Base-by-base conservation (phyloP, 2,888 invertebrate species). In the Cepaea hortensis region DNA sequence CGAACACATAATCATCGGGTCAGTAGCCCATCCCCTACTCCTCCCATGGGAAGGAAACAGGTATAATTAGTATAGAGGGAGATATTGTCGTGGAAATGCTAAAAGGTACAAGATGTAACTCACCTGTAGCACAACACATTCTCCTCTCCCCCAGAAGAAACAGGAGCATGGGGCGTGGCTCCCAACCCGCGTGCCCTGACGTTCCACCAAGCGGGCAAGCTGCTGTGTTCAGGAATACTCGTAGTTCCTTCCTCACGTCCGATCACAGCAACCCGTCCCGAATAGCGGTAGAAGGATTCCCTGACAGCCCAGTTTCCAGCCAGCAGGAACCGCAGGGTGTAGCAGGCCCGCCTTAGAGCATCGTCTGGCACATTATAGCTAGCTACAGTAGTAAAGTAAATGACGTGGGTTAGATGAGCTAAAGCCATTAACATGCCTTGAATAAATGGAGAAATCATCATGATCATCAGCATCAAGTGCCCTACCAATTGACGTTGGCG, bases 331-430 rank as follows among this genome's bases (percentile, higher is more conserved):
- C 92, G 89, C 0, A 91, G 88, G 0, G 91, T 91, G 88, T 93
- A 93, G 86, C 93, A 93, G 3, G 92, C 92, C 61, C 93, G 73
- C 68, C 87, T 88, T 35, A 93, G 84, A 1, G 92, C 92, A n/a
- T 87, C 81, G 87, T 92, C 91, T 13, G 91, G 85, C 3, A 93
- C 91, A 13, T 87, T 55, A 3, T 70, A 20, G 3, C 92, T 90
- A 5, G 89, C 92, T 92, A 76, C 23, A 18, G 75, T 72, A 7
- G 20, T 3, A 20, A 72, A 7, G 68, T 9, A 15, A n/a, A 20
- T 15, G n/a, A 68, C 5, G 55, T 55, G 55, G 9, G 55, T 55
- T 55, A 70, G 70, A 70, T 70, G 70, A 70, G n/a, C n/a, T n/a
- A n/a, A 35, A 35, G 35, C 35, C 35, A 35, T 35, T 0, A 35